A percentile compares a stretch with the other conserved stretches of the same genome.
Conservation (phyloP, 2,888 invertebrate genomes). For the Pachymerium ferrugineum region DNA sequence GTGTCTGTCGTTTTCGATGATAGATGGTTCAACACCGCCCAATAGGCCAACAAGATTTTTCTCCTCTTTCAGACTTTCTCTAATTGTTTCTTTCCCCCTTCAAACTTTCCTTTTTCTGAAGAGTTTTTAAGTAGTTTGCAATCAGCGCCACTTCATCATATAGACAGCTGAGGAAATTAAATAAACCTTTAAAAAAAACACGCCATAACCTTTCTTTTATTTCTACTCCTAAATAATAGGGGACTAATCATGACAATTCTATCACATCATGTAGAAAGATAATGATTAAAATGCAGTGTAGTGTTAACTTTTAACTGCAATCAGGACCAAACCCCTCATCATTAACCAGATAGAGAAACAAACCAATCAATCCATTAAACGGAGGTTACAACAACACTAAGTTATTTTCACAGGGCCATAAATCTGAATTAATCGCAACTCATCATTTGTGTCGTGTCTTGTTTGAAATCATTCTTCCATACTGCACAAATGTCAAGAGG, state of each 20-base stretch:
- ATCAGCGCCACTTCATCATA: slow-evolving; percentile 9
- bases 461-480: background rate
- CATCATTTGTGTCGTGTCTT: slow-evolving; percentile 1
- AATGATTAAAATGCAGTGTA: too few species aligned
- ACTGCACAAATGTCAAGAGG: background rate
- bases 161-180: background rate
- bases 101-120: slow-evolving; percentile 3
- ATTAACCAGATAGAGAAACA: background rate
- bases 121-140: background rate
- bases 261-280: too few species aligned
- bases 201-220: too few species aligned
- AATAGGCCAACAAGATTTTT: slow-evolving; percentile 13
- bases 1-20: slow-evolving; percentile 8
- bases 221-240: too few species aligned
- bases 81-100: slow-evolving; percentile 3
- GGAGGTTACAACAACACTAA: background rate
- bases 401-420: background rate
- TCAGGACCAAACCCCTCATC: background rate
- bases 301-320: background rate
- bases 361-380: slow-evolving; percentile 1
- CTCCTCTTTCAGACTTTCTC: slow-evolving; percentile 3
- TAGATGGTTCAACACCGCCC: slow-evolving; percentile 2
- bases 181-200: background rate
- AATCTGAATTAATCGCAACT: background rate
- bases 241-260: too few species aligned